These are phyloP conservation scores for Trogon surrucura DNA, from an alignment of 2,113 vertebrate genomes.

Conservation along the genomic window DNA sequence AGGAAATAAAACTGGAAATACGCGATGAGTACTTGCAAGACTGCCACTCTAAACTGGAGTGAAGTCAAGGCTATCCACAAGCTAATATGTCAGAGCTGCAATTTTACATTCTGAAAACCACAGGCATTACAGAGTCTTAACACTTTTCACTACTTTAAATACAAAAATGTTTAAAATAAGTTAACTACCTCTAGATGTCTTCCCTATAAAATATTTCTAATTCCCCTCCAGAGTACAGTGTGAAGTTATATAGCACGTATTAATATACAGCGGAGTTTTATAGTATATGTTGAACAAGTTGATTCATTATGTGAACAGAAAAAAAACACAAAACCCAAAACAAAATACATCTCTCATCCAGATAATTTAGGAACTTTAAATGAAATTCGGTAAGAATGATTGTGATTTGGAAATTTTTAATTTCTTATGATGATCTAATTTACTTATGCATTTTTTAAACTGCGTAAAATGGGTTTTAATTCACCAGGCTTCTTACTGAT, in stretches of 20 bases:
- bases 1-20: not conserved
- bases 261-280: not conserved
- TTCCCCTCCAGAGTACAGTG: not conserved
- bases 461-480: not conserved
- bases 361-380: not conserved
- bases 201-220: not conserved
- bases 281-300: not conserved
- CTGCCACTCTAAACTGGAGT: not conserved
- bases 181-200: not conserved
- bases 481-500: not conserved
- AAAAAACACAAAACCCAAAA: not conserved
- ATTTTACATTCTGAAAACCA: not conserved
- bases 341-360: rapidly evolving
- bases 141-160: not conserved
- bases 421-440: not conserved
- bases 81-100: not conserved
- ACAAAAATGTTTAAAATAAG: not conserved
- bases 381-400: not conserved
- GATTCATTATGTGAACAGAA: not conserved
- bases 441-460: not conserved
- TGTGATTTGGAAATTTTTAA: not conserved
- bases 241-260: rapidly evolving
- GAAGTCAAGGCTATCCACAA: not conserved
- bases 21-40: not conserved
- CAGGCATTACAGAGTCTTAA: not conserved